These are phyloP conservation scores for Drosophila santomea DNA, from an alignment of 1,140 invertebrate species.

Conservation along the genomic window DNA sequence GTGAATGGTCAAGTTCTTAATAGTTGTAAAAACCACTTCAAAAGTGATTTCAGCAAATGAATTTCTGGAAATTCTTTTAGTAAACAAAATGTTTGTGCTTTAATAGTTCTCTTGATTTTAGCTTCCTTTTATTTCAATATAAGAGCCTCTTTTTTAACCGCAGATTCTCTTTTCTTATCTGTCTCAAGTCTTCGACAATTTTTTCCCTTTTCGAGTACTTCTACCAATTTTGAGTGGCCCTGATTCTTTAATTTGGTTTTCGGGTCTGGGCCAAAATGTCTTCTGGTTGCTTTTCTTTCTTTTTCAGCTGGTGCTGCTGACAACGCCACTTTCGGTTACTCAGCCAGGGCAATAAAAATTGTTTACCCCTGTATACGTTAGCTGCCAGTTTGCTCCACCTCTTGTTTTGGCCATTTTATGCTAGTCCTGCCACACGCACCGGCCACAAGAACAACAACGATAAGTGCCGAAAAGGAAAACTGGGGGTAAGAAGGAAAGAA, in stretches of 20 bases:
- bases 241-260: conserved; percentile 37
- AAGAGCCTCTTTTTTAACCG: conserved; percentile 8
- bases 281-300: not conserved
- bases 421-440: conserved; percentile 55
- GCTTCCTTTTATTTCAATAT: conserved; percentile 27
- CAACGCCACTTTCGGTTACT: conserved; percentile 64
- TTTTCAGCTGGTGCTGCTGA: conserved; percentile 62
- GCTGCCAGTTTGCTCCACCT: conserved; percentile 14
- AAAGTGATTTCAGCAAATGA: too few species aligned
- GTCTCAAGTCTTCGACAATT: not conserved
- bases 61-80: too few species aligned
- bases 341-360: conserved; percentile 63
- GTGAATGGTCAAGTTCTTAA: too few species aligned
- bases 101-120: not conserved
- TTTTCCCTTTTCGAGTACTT: not conserved
- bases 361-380: conserved; percentile 23
- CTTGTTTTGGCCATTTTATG: conserved; percentile 53
- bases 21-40: not conserved
- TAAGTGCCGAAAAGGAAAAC: not conserved
- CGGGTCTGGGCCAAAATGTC: conserved; percentile 10
- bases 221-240: conserved; percentile 18
- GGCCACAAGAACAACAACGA: conserved; percentile 16
- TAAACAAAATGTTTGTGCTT: too few species aligned
- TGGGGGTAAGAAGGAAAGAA: not conserved
- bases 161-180: conserved; percentile 17